Evolutionary conservation across 2,888 invertebrate species (phyloP).

Genomic region (Chrysolina haemoptera): DNA sequence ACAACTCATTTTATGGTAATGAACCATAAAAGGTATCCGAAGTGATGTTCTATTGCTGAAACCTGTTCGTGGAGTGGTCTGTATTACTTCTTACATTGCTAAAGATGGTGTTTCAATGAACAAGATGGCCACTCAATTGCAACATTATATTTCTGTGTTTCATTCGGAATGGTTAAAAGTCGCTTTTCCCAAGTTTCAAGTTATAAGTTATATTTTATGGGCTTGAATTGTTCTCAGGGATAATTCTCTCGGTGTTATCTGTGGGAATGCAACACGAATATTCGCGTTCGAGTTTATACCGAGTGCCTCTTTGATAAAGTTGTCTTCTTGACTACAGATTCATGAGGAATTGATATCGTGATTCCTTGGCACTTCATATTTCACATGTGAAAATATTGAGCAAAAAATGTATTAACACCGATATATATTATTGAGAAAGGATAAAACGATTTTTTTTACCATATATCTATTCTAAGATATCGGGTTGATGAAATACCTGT

Average conservation of each 20-base stretch:
- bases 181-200: background rate
- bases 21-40: constrained; percentile 43
- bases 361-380: no score
- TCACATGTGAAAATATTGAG: no score
- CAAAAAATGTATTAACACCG: no score
- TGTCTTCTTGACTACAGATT: no score
- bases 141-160: constrained; percentile 21
- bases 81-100: constrained; percentile 28
- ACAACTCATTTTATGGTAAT: constrained; percentile 47
- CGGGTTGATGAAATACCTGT: no score
- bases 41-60: constrained; percentile 43
- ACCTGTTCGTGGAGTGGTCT: constrained; percentile 37
- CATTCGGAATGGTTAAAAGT: background rate
- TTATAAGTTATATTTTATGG: background rate
- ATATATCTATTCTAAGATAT: no score
- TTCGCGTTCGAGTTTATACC: background rate
- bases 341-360: no score
- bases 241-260: background rate
- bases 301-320: background rate
- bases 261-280: background rate
- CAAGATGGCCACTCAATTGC: constrained; percentile 37
- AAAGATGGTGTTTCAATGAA: constrained; percentile 35
- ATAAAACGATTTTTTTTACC: no score
- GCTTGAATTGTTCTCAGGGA: constrained; percentile 2
- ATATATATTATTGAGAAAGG: no score